Percentiles rank a stretch among this genome's conserved stretches.
These are phyloP conservation scores for Sphaerophoria rueppellii DNA, from an alignment of 2,888 invertebrate genomes.

Conservation along the genomic window DNA sequence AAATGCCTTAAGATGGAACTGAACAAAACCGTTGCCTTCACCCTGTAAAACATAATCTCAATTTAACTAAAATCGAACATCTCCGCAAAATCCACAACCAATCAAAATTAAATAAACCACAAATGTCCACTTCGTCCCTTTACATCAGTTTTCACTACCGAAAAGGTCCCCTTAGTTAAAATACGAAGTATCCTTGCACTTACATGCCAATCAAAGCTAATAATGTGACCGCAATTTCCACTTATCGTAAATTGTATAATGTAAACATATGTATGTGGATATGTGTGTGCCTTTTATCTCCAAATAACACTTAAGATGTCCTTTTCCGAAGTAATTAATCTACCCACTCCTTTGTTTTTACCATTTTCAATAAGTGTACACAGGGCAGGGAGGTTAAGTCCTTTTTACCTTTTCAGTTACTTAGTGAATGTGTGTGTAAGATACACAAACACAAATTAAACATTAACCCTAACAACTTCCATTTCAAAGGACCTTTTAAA, in stretches of 20 bases:
- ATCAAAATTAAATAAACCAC: constrained; percentile 31
- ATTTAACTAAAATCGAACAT: constrained; percentile 9
- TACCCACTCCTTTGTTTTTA: not conserved
- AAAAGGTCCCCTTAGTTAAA: not conserved
- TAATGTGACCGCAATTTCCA: constrained; percentile 12
- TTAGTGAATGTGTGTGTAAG: no score
- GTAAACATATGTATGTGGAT: no score
- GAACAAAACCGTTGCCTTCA: not conserved
- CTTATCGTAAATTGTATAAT: not conserved
- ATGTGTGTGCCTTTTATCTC: not conserved
- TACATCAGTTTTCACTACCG: not conserved
- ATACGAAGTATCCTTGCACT: not conserved
- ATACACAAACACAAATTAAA: not conserved
- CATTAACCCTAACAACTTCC: not conserved
- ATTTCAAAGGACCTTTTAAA: not conserved
- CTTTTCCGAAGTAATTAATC: constrained; percentile 5
- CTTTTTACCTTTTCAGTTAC: no score
- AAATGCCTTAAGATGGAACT: not conserved
- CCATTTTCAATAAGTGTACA: not conserved
- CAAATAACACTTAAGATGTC: constrained; percentile 2
- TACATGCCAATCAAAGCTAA: constrained; percentile 16
- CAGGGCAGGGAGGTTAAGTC: no score
- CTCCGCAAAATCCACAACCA: constrained; percentile 11
- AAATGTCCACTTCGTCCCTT: constrained; percentile 5
- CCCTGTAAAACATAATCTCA: not conserved